Base-by-base conservation (phyloP, 2,797 vertebrate genomes). In the Gymnodraco acuticeps region DNA sequence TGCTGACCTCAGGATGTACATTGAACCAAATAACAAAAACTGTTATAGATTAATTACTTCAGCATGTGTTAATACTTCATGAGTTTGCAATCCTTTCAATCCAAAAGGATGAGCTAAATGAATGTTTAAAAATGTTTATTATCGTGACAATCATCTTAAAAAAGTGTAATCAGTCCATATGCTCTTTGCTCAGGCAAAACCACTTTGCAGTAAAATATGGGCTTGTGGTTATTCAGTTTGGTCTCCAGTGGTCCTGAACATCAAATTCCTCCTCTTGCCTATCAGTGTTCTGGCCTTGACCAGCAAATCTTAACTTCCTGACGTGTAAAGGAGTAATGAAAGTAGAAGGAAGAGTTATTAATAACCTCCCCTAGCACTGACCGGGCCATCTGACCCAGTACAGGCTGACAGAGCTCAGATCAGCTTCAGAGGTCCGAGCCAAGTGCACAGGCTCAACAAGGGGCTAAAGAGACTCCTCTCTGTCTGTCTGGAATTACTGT, bases 251-350 rank as follows among this genome's bases (percentile, higher is more conserved):
- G 70, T 81, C 77, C 80, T 64, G 72, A 87, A 90, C 83, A 80
- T 52, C 42, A 77, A 78, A 86, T 78, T 80, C 85, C 85, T 88
- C 68, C 79, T 80, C 12, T 15, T 70, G 56, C 73, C 81, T 86
- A 83, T 91, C 89, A 82, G 84, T 78, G 75, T 51, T 66, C 80
- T 68, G 88, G 81, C 92, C 91, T 91, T 92, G 91, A 89, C 86
- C 77, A 77, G 83, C 85, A 87, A 78, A 85, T 89, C 82, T 89
- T 52, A 64, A 81, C 90, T 93, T 91, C 90, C 89, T 92, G 88
- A 84, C 71, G 66, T 91, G 83, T 88, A 75, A 86, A 88, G 85
- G 64, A 90, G 88, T 90, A 88, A 91, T 91, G 74, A 91, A 92
- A 90, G 82, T 81, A 87, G 68, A 87, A 64, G 79, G 75, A 76